A percentile compares a stretch with the other conserved stretches of the same genome.
These are phyloP conservation scores for Physeter macrocephalus DNA, from an alignment of 2,113 vertebrate genomes.

Conservation along the genomic window DNA sequence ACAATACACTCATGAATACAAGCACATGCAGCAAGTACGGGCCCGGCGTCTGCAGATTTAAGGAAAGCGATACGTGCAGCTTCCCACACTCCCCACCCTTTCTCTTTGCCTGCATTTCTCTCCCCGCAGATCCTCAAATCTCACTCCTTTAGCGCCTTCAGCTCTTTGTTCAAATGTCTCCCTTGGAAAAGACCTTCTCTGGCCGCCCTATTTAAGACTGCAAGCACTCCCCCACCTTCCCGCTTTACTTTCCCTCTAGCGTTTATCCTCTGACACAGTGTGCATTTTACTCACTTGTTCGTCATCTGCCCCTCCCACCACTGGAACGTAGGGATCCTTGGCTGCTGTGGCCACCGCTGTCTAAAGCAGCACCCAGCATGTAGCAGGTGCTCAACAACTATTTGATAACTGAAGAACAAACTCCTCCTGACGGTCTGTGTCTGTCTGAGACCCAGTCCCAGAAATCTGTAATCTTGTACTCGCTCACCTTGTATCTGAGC, in stretches of 20 bases:
- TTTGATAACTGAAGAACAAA: not conserved
- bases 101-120: not conserved
- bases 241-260: not conserved
- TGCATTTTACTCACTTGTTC: not conserved
- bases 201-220: not conserved
- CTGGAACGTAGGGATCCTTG: not conserved
- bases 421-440: fast-evolving
- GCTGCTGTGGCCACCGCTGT: not conserved
- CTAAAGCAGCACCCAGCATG: fast-evolving
- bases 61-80: not conserved
- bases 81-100: not conserved
- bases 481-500: not conserved
- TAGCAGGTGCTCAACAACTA: not conserved
- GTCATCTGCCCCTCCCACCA: not conserved
- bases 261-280: not conserved
- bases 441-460: not conserved
- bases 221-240: not conserved
- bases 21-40: not conserved
- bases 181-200: not conserved
- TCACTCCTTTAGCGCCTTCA: not conserved
- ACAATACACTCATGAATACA: not conserved
- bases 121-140: not conserved
- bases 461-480: not conserved
- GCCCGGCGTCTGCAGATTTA: not conserved
- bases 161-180: not conserved